Evolutionary conservation across 2,797 vertebrate species (phyloP).

Genomic region (Crypturellus tataupa): DNA sequence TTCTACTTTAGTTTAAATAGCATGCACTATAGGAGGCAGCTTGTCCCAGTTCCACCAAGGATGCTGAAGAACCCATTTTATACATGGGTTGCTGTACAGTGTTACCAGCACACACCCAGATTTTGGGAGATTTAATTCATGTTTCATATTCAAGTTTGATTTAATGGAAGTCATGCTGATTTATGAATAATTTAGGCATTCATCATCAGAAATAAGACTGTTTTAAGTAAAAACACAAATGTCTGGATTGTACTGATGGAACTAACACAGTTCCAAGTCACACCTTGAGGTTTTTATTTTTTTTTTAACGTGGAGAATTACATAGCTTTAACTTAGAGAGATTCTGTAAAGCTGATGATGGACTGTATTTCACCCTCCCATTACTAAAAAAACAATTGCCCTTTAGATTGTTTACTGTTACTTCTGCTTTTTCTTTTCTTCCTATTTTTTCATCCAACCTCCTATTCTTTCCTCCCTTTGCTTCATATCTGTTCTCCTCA

Average conservation of each 20-base stretch:
- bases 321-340: not conserved
- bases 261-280: not conserved
- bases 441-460: constrained; percentile 5
- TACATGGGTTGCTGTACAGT: not conserved
- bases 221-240: not conserved
- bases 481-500: not conserved
- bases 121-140: not conserved
- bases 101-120: not conserved
- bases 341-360: not conserved
- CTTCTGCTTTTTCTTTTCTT: not conserved
- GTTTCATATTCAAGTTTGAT: not conserved
- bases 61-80: not conserved
- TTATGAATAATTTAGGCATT: not conserved
- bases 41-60: not conserved
- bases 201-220: not conserved
- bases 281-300: not conserved
- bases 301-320: not conserved
- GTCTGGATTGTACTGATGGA: not conserved
- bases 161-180: not conserved
- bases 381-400: not conserved
- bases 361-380: not conserved
- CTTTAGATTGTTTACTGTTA: not conserved
- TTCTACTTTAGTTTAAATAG: not conserved
- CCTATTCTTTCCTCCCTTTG: not conserved
- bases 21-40: not conserved